Evolutionary conservation across 2,113 vertebrate species (phyloP), one percentile per base, ranked within the genome.

Genomic region (Ciconia boyciana): DNA sequence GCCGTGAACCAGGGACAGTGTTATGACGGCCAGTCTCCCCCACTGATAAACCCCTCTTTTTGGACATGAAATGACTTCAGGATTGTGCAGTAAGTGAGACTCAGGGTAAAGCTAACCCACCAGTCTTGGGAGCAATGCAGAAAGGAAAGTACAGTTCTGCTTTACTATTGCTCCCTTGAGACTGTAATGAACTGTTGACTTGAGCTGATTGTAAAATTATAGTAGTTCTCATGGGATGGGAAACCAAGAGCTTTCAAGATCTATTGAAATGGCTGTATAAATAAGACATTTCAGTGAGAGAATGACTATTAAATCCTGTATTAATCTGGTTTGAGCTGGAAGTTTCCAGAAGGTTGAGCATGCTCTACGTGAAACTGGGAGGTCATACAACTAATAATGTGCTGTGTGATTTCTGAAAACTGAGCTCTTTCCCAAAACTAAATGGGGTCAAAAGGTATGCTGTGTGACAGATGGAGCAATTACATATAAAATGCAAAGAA

Each of bases 281-380:
- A 84, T 89, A 81, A 90, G 77, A 60, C 9, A 5, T 51, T 80
- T 83, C 29, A 81, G 52, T 71, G 44, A 81, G 3, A 83, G 39
- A 89, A 64, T 64, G 6, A 24, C 71, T 90, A 5, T 92, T 81
- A 87, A 65, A 84, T 57, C 26, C 32, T 90, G 8, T 64, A 44
- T 84, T 90, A 87, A 52, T 89, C 52, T 81, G 19, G 4, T 75
- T 25, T 82, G 39, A 89, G 32, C 36, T 79, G 52, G 90, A 93
- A 89, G 68, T 89, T 96, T 96, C 76, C 61, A 87, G 96, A 89
- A 95, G n/a, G 43, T 71, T 93, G 64, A 84, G 16, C 55, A 36
- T 28, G 43, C 54, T 71, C 51, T 68, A 0, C 76, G 14, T 83
- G 52, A 95, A 84, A 74, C 29, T 64, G 21, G 29, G 65, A 94